These are phyloP conservation scores for Epizoanthus stellaris DNA, from an alignment of 92 coral and sea anemone genomes.

Conservation along the genomic window DNA sequence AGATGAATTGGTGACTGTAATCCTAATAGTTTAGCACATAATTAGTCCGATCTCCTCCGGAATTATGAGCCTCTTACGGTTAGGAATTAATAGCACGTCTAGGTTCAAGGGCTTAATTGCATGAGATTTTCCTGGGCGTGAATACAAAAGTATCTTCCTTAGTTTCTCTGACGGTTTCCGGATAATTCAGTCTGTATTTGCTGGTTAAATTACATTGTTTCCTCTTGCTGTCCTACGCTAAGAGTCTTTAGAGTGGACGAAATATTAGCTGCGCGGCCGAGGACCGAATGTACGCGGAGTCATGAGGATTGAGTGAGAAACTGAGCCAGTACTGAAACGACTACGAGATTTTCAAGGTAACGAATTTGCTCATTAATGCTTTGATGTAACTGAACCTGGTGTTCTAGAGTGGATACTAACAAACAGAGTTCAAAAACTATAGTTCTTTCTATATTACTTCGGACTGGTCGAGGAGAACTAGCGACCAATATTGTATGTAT, in stretches of 20 bases:
- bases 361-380: too few relatives aligned
- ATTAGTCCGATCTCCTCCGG: not conserved
- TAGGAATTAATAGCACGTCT: not conserved
- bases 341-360: not conserved
- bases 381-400: too few relatives aligned
- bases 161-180: not conserved
- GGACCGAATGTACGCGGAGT: not conserved
- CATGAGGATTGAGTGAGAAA: not conserved
- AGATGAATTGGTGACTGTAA: not conserved
- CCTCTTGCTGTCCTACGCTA: too few relatives aligned
- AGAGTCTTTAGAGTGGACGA: too few relatives aligned
- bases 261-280: not conserved
- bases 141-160: not conserved
- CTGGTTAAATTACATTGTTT: too few relatives aligned
- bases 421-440: too few relatives aligned
- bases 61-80: slow-evolving; percentile 22
- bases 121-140: not conserved
- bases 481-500: not conserved
- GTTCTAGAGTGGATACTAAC: too few relatives aligned
- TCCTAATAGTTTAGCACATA: not conserved
- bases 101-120: not conserved
- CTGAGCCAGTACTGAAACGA: not conserved
- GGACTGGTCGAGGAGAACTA: not conserved
- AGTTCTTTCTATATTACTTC: not conserved
- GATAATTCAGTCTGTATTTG: not conserved